Conservation (phyloP, 2,888 invertebrate species). For the Cyclophora punctaria region DNA sequence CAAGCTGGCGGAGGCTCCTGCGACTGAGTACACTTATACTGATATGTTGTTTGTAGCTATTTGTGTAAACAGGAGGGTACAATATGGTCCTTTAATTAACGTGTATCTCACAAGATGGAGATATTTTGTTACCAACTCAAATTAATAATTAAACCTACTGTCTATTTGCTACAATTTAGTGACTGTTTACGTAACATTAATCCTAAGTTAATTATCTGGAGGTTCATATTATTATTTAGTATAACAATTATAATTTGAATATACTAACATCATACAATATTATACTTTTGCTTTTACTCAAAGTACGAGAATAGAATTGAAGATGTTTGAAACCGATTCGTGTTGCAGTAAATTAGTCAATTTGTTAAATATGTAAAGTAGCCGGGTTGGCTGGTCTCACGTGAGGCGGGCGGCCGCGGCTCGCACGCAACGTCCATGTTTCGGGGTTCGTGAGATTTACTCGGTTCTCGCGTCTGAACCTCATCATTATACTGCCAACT, state of each 20-base stretch:
- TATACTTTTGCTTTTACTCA: neutral
- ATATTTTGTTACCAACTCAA: conserved; percentile 13
- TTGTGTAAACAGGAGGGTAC: neutral
- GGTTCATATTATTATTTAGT: no score
- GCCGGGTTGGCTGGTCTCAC: conserved; percentile 6
- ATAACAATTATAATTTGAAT: no score
- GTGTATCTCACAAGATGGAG: conserved; percentile 9
- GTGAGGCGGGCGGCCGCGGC: conserved; percentile 26
- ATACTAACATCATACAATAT: no score
- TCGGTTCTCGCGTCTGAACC: conserved; percentile 19
- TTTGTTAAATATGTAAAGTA: conserved; percentile 20
- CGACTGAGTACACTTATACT: conserved; percentile 29
- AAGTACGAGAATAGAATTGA: conserved; percentile 1
- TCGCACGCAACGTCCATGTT: conserved; percentile 31
- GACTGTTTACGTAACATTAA: no score
- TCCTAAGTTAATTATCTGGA: no score
- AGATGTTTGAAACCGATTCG: no score
- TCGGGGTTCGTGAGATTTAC: conserved; percentile 43
- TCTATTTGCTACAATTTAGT: no score
- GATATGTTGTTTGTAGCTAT: conserved; percentile 26
- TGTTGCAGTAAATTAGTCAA: conserved; percentile 4
- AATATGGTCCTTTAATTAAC: conserved; percentile 24
- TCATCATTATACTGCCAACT: conserved; percentile 41
- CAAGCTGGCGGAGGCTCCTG: conserved; percentile 39
- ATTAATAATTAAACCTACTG: conserved; percentile 3